Evolutionary conservation across 1,140 invertebrate species (phyloP).

Genomic region (Zaprionus camerounensis): DNA sequence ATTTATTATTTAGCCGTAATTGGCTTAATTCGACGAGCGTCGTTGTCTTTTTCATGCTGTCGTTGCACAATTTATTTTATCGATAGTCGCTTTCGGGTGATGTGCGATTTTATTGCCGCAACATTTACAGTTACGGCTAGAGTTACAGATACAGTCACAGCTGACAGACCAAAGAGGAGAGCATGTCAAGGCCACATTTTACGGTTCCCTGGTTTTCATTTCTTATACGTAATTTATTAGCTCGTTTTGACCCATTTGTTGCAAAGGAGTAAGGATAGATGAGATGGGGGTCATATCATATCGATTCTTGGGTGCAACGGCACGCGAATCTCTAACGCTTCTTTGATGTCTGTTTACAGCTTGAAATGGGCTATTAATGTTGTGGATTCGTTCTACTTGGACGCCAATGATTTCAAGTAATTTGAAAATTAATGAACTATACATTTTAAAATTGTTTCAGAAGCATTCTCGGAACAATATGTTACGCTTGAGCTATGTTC

Average conservation of each 20-base stretch:
- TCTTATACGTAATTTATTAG: conserved; percentile 54
- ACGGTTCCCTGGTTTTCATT: conserved; percentile 46
- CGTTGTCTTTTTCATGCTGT: conserved; percentile 55
- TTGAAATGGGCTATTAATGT: conserved; percentile 6
- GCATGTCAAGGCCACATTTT: conserved; percentile 64
- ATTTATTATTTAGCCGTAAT: conserved; percentile 76
- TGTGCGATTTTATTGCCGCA: conserved; percentile 24
- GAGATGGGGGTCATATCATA: neutral
- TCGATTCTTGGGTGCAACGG: conserved; percentile 31
- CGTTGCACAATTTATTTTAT: conserved; percentile 40
- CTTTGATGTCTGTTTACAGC: conserved; percentile 17
- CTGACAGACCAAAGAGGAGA: neutral
- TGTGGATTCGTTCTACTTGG: neutral
- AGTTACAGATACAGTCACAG: conserved; percentile 9
- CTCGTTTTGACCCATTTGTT: conserved; percentile 34
- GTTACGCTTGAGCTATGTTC: neutral
- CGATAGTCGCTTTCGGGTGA: conserved; percentile 12
- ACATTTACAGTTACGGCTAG: conserved; percentile 33
- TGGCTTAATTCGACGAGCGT: conserved; percentile 69
- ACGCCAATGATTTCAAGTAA: conserved; percentile 1
- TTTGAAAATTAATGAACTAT: neutral
- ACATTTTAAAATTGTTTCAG: neutral
- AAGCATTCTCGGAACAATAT: neutral
- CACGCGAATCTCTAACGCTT: conserved; percentile 9
- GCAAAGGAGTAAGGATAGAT: neutral